phyloP scores from a whole-genome alignment of 2,797 vertebrate genomes.

The Novumbra hubbsi region DNA sequence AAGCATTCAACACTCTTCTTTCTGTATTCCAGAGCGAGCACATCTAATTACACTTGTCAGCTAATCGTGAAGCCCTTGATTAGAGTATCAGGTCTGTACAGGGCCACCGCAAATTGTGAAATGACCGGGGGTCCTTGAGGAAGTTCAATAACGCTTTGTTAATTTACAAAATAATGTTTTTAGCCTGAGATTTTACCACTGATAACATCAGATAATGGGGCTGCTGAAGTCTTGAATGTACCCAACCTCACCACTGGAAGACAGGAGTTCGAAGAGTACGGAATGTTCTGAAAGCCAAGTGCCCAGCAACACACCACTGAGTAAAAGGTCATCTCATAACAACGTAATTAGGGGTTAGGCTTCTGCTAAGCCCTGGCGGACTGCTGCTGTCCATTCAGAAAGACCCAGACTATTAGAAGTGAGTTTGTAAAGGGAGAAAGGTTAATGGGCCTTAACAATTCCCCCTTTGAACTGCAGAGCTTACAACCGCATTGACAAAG shows the following conservation, averaged over 20 bases:
- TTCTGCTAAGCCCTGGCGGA: background rate
- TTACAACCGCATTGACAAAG: background rate
- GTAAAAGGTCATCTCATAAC: constrained; percentile 2
- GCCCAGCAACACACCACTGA: background rate
- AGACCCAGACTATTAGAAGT: background rate
- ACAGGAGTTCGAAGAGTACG: background rate
- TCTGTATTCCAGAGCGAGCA: too few relatives aligned
- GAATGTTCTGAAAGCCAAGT: background rate
- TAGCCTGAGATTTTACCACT: background rate
- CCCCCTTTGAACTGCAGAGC: background rate
- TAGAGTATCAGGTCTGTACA: too few relatives aligned
- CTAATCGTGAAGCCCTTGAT: too few relatives aligned
- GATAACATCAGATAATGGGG: background rate
- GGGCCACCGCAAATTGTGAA: background rate
- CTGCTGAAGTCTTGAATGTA: background rate
- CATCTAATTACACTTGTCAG: too few relatives aligned
- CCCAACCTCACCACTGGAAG: background rate
- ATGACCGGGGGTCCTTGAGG: background rate
- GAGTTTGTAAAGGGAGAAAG: background rate
- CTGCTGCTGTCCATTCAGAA: background rate
- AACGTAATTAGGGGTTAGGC: background rate
- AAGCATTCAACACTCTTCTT: too few relatives aligned
- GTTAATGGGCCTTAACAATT: background rate
- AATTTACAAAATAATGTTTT: background rate
- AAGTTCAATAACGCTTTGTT: background rate